A percentile compares a stretch with the other conserved stretches of the same genome.
Evolutionary conservation across 2,888 invertebrate species (phyloP).

Genomic region (Exocentrus adspersus): DNA sequence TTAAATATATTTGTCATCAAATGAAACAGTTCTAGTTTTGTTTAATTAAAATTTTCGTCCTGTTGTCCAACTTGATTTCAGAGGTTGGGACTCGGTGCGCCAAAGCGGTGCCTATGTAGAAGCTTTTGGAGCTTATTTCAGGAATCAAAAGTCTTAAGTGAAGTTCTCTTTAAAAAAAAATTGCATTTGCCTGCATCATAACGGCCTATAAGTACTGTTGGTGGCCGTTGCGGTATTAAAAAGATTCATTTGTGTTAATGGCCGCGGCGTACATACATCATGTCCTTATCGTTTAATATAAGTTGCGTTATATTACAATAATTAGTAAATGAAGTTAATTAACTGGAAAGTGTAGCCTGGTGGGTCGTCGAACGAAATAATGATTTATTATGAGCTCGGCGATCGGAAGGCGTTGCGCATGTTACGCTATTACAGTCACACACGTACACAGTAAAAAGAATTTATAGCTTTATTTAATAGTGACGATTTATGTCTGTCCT

Average conservation of each 20-base stretch:
- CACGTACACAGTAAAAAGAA: slow-evolving; percentile 7
- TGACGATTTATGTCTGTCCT: slow-evolving; percentile 1
- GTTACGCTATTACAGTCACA: slow-evolving; percentile 1
- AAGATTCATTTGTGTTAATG: not conserved
- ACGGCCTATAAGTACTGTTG: not conserved
- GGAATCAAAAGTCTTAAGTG: no score
- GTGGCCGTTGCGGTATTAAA: not conserved
- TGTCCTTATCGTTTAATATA: slow-evolving; percentile 32
- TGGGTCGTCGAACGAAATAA: slow-evolving; percentile 29
- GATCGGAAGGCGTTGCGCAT: slow-evolving; percentile 7
- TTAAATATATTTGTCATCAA: no score
- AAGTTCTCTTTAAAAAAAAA: not conserved
- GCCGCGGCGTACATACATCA: slow-evolving; percentile 25
- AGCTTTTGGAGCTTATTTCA: no score
- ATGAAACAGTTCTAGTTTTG: no score
- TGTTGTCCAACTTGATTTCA: no score
- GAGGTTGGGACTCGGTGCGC: no score
- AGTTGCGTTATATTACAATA: slow-evolving; percentile 38
- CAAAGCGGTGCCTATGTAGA: no score
- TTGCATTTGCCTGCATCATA: not conserved
- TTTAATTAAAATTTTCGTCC: no score
- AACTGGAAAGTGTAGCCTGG: slow-evolving; percentile 35
- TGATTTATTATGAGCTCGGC: slow-evolving; percentile 36
- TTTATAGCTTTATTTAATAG: slow-evolving; percentile 4
- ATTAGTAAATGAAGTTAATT: slow-evolving; percentile 40